Percentiles rank a stretch among this genome's conserved stretches.
These are phyloP conservation scores for Pterostichus madidus DNA, from an alignment of 2,888 invertebrate genomes.

Conservation along the genomic window DNA sequence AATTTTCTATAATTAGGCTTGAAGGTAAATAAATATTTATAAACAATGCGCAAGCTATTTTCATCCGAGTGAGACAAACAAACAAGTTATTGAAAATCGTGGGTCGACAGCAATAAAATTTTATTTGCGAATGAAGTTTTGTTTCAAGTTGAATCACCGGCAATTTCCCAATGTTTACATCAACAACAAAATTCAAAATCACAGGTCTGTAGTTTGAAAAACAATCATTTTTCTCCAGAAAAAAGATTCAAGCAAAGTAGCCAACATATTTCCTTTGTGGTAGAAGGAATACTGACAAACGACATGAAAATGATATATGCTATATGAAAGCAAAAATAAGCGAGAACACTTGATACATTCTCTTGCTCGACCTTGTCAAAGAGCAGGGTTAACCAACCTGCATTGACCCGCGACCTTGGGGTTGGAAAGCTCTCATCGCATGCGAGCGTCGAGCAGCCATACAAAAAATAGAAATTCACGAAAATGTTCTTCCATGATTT, in stretches of 20 bases:
- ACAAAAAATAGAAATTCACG: conserved; percentile 31
- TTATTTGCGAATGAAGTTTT: conserved; percentile 21
- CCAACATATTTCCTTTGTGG: conserved; percentile 28
- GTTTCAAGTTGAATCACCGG: conserved; percentile 19
- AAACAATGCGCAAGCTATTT: too few relatives aligned
- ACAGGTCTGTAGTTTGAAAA: background rate
- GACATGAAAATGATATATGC: conserved; percentile 41
- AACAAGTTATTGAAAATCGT: background rate
- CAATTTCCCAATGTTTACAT: conserved; percentile 19
- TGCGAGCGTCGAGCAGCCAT: background rate
- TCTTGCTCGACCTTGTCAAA: conserved; percentile 25
- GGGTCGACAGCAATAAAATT: conserved; percentile 7
- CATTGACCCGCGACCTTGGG: background rate
- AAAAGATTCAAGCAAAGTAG: conserved; percentile 15
- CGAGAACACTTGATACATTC: conserved; percentile 27
- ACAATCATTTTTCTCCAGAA: conserved; percentile 18
- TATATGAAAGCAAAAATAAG: conserved; percentile 3
- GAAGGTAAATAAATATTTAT: too few relatives aligned
- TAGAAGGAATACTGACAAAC: conserved; percentile 11
- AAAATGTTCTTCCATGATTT: conserved; percentile 37
- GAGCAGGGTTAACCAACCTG: conserved; percentile 43
- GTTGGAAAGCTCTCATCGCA: conserved; percentile 7
- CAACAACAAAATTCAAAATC: conserved; percentile 14
- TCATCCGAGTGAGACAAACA: background rate
- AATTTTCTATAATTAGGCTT: too few relatives aligned